Evolutionary conservation across 2,888 invertebrate species (phyloP).

Genomic region (Parnassius smintheus): DNA sequence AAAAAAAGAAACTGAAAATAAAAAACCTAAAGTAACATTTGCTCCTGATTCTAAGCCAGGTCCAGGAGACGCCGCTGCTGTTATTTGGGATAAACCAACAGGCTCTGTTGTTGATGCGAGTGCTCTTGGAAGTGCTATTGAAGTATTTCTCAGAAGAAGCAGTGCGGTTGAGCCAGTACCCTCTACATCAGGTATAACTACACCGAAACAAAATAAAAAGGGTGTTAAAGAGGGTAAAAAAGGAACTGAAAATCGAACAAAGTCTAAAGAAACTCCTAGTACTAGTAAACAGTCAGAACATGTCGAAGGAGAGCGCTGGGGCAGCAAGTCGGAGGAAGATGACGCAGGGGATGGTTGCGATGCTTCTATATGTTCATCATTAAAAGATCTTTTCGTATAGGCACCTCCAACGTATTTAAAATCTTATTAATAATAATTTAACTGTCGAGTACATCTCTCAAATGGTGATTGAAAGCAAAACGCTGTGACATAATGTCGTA

Average conservation of each 20-base stretch:
- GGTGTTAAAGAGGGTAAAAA: slow-evolving; percentile 44
- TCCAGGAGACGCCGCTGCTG: slow-evolving; percentile 81
- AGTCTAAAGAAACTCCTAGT: slow-evolving; percentile 59
- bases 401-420: slow-evolving; percentile 49
- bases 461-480: slow-evolving; percentile 43
- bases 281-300: slow-evolving; percentile 47
- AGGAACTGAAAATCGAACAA: slow-evolving; percentile 43
- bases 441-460: slow-evolving; percentile 60
- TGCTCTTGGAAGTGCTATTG: slow-evolving; percentile 90
- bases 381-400: slow-evolving; percentile 94
- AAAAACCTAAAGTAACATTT: slow-evolving; percentile 79
- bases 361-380: slow-evolving; percentile 89
- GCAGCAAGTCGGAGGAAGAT: slow-evolving; percentile 85
- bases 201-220: slow-evolving; percentile 29
- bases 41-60: slow-evolving; percentile 83
- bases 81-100: slow-evolving; percentile 88
- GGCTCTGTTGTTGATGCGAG: slow-evolving; percentile 91
- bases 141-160: slow-evolving; percentile 87
- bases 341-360: slow-evolving; percentile 88
- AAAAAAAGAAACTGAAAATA: slow-evolving; percentile 74
- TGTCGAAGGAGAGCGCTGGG: slow-evolving; percentile 79
- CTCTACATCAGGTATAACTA: slow-evolving; percentile 48
- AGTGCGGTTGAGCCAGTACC: slow-evolving; percentile 70
- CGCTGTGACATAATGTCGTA: slow-evolving; percentile 39
- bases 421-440: slow-evolving; percentile 64